Base-by-base conservation (phyloP, 1,140 invertebrate species). In the Heliothis virescens region DNA sequence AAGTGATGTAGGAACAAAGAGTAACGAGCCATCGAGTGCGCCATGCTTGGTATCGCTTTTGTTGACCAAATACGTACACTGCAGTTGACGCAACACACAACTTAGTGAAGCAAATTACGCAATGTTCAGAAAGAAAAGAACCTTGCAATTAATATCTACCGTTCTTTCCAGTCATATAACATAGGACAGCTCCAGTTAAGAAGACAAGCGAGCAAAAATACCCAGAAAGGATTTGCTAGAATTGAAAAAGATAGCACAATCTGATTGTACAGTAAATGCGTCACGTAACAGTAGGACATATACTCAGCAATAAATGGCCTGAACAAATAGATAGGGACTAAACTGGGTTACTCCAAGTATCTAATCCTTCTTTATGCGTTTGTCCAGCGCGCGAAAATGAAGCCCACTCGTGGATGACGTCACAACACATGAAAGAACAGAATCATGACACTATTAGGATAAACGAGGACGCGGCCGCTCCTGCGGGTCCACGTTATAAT, bases 381-480 rank as follows among this genome's bases (percentile, higher is more conserved):
- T 16, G 34, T 47, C 65, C 16, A 16, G 4, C 26, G 67, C 52
- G 21, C 65, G 16, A 16, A 57, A 21, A 72, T 34, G 34, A 59
- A 57, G 53, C 71, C 12, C 71, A 34, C 69, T 26, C 69, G 26
- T 48, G 57, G 41, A 34, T 53, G 60, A 41, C 18, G 57, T 63
- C 47, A 63, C 21, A 50, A 41, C 15, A 60, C 60, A 76, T 16
- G 47, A 65, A 34, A 26, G 59, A 76, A 53, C 59, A 34, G 52
- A 73, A 48, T 72, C 26, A 72, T 60, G 72, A 76, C 29, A 76
- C 74, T 65, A 76, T 76, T 76, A 63, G 59, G 60, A 15, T 63
- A 63, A 76, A 53, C 48, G 74, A 62, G 59, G 21, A 21, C 48
- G 11, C 29, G 48, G 57, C 34, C 55, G 57, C 18, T 76, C 74